phyloP scores from a whole-genome alignment of 2,113 vertebrate species.

The Perca fluviatilis region DNA sequence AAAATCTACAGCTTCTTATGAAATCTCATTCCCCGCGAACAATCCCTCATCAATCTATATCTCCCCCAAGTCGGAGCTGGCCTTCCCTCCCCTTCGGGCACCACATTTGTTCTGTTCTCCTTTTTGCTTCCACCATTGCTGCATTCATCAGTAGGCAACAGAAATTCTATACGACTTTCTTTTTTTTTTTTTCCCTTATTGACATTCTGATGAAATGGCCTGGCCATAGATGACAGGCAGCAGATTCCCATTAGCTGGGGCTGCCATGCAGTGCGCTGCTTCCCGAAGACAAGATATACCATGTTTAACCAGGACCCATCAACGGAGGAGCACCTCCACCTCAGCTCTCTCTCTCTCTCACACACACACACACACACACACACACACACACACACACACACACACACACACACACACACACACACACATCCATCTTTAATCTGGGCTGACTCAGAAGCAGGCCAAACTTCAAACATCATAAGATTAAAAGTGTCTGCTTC shows the following conservation, averaged over 20 bases:
- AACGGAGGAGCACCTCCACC: constrained; percentile 46
- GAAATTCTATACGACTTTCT: constrained; percentile 54
- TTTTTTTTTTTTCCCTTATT: constrained; percentile 31
- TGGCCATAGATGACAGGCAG: constrained; percentile 70
- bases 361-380: neutral
- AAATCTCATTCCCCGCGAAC: constrained; percentile 69
- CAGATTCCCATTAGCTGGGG: constrained; percentile 71
- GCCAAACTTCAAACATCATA: constrained; percentile 62
- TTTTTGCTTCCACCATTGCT: constrained; percentile 33
- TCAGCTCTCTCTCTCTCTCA: constrained; percentile 22
- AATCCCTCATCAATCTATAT: constrained; percentile 74
- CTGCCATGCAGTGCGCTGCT: constrained; percentile 47
- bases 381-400: too few relatives aligned
- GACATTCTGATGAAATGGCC: constrained; percentile 71
- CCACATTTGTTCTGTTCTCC: constrained; percentile 57
- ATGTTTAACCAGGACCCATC: constrained; percentile 60
- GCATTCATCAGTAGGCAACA: constrained; percentile 69
- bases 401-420: neutral
- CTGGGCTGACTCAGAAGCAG: constrained; percentile 50
- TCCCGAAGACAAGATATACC: constrained; percentile 49
- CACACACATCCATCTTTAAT: constrained; percentile 47
- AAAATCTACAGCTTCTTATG: constrained; percentile 66
- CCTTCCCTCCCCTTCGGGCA: constrained; percentile 23
- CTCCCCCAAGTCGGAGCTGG: constrained; percentile 46
- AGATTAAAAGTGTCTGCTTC: constrained; percentile 56